phyloP scores from a whole-genome alignment of 2,888 invertebrate species.

The Blomia tropicalis region DNA sequence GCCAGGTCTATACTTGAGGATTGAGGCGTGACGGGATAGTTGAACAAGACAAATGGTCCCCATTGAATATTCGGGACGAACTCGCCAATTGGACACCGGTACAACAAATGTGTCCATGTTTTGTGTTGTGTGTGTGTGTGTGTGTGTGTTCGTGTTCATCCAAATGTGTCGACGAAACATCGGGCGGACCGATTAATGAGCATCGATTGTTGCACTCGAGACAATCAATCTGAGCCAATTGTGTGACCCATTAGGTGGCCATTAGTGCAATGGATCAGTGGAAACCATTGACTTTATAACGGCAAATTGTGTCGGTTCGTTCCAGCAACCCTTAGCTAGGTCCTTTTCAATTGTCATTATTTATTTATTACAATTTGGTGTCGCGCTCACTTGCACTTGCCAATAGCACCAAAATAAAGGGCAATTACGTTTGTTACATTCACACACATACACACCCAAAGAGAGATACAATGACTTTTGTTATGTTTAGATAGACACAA shows the following conservation, averaged over 20 bases:
- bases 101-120: background rate
- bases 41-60: conserved; percentile 13
- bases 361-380: conserved; percentile 6
- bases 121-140: too few species aligned
- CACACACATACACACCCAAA: too few species aligned
- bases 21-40: conserved; percentile 14
- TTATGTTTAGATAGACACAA: too few species aligned
- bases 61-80: background rate
- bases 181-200: conserved; percentile 15
- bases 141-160: too few species aligned
- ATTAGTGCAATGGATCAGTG: background rate
- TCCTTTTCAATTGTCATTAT: background rate
- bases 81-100: background rate
- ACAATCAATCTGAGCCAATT: conserved; percentile 3
- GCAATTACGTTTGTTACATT: background rate
- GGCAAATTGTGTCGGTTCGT: too few species aligned
- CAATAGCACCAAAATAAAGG: too few species aligned
- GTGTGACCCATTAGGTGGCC: background rate
- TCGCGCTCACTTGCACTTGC: background rate
- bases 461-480: too few species aligned
- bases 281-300: background rate
- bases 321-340: too few species aligned
- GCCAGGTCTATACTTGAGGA: too few species aligned
- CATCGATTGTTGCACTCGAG: background rate
- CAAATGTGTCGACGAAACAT: too few species aligned